Conservation (phyloP, 2,888 invertebrate species). For the Agonopterix subpropinquella region DNA sequence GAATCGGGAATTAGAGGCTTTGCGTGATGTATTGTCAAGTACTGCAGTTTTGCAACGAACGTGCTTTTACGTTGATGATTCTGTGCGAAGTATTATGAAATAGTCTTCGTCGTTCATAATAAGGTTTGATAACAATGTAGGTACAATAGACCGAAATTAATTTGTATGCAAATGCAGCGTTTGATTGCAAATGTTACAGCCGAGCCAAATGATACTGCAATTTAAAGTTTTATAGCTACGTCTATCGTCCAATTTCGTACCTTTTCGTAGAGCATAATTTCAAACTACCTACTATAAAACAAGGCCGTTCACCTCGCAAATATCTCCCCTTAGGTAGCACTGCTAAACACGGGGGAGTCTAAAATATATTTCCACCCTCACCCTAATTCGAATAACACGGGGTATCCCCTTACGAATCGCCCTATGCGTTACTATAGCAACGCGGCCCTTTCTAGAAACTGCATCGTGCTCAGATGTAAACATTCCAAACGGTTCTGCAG, state of each 20-base stretch:
- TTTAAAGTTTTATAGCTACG: constrained; percentile 13
- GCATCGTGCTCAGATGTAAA: constrained; percentile 37
- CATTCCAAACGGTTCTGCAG: constrained; percentile 40
- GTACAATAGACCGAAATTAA: neutral
- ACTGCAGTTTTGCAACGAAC: constrained; percentile 1
- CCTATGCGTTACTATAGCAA: constrained; percentile 49
- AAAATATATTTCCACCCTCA: constrained; percentile 66
- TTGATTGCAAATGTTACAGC: constrained; percentile 6
- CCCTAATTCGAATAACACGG: constrained; percentile 53
- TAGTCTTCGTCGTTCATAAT: too few relatives aligned
- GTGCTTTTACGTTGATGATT: neutral
- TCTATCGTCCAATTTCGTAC: constrained; percentile 18
- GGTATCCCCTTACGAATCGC: constrained; percentile 53
- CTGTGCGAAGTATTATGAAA: too few relatives aligned
- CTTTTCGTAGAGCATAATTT: constrained; percentile 20
- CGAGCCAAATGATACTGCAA: constrained; percentile 7
- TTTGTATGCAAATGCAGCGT: neutral
- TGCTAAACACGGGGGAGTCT: constrained; percentile 53
- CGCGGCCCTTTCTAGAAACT: constrained; percentile 37
- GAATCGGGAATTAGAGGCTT: constrained; percentile 34
- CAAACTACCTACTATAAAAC: constrained; percentile 18
- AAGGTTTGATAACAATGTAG: neutral
- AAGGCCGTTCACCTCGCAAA: constrained; percentile 68
- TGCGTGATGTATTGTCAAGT: constrained; percentile 32
- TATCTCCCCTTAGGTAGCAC: constrained; percentile 54